Evolutionary conservation across 1,140 invertebrate genomes (phyloP), one percentile per base, ranked within the genome.

Genomic region (Calliopsis andreniformis): DNA sequence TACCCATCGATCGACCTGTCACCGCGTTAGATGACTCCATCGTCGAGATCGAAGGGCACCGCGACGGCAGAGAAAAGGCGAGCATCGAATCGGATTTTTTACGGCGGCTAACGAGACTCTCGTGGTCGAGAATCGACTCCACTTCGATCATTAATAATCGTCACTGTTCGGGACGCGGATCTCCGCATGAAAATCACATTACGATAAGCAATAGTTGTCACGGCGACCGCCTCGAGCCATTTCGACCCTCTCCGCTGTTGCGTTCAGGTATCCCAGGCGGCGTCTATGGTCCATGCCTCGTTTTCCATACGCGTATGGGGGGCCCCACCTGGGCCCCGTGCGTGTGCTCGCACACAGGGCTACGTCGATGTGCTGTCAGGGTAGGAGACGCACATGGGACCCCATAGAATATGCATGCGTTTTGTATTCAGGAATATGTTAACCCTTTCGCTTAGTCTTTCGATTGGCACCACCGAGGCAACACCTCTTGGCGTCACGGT

Each of bases 381-480:
- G 82, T 79, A 68, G 78, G 82, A 78, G 84, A 86, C 84, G 78
- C 85, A 87, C 86, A 86, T 83, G 86, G 84, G 84, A 86, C 86
- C 81, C 80, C 79, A 82, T 84, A 61, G 77, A 87, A 89, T 88
- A 87, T 89, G 88, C 89, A 90, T 90, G 85, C 67, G 86, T 90
- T 91, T 90, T 88, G 83, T 90, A 90, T 88, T 90, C 88, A 84
- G 76, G 87, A 91, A 91, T 92, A 91, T 89, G 87, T 91, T 91
- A 92, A 92, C 91, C 91, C 91, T 91, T 92, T 89, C 69, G 88
- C 80, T 92, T 91, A 92, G 91, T 92, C 91, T 90, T 90, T 85
- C 86, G 86, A 91, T 90, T 89, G 90, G 87, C 90, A 88, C 84
- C 85, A 88, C 80, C 69, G 87, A 83, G 84, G 88, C 87, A 92